These are phyloP conservation scores for Ophioninae sp. DNA, from an alignment of 2,888 invertebrate genomes.

Conservation along the genomic window DNA sequence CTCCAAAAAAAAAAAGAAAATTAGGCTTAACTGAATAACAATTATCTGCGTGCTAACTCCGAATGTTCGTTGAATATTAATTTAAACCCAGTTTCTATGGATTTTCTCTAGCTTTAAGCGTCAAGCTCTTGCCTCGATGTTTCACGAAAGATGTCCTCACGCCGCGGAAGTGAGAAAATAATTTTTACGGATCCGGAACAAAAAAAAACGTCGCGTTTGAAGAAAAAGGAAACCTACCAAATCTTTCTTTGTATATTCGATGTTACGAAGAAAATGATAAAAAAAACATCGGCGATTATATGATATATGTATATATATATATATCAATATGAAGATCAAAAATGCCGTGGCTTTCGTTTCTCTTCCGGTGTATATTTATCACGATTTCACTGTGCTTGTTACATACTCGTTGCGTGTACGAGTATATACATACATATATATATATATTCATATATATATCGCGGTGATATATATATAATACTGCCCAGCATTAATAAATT, in stretches of 20 bases:
- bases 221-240: slow-evolving; percentile 14
- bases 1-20: slow-evolving; percentile 21
- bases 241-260: slow-evolving; percentile 59
- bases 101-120: slow-evolving; percentile 60
- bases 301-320: slow-evolving; percentile 40
- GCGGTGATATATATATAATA: slow-evolving; percentile 56
- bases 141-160: slow-evolving; percentile 33
- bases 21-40: slow-evolving; percentile 71
- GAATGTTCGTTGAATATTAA: slow-evolving; percentile 65
- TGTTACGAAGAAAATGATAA: slow-evolving; percentile 40
- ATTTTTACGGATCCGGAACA: slow-evolving; percentile 11
- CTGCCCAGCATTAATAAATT: slow-evolving; percentile 59
- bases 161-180: slow-evolving; percentile 29
- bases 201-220: neutral
- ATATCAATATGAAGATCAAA: slow-evolving; percentile 35
- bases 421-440: slow-evolving; percentile 47
- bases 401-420: slow-evolving; percentile 66
- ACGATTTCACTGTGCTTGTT: slow-evolving; percentile 69
- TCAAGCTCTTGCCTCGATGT: slow-evolving; percentile 50
- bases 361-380: slow-evolving; percentile 59
- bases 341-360: slow-evolving; percentile 46
- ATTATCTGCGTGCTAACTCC: slow-evolving; percentile 71
- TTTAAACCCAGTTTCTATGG: slow-evolving; percentile 69
- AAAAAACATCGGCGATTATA: slow-evolving; percentile 43
- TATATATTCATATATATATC: slow-evolving; percentile 51